Evolutionary conservation across 2,113 vertebrate species (phyloP).

Genomic region (Anhinga rufa): DNA sequence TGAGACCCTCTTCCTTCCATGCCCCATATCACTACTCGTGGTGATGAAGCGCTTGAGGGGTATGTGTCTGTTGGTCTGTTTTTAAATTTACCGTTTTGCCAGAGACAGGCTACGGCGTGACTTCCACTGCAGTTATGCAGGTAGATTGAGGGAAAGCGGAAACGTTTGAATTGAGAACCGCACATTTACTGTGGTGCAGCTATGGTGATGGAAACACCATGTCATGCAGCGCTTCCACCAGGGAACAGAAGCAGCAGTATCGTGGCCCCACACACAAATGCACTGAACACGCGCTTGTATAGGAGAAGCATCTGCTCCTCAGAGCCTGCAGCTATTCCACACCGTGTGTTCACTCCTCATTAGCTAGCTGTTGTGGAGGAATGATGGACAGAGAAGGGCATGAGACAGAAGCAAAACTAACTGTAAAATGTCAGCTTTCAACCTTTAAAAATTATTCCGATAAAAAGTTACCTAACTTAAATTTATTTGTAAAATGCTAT

Average conservation of each 20-base stretch:
- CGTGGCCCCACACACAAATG: neutral
- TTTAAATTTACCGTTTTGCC: neutral
- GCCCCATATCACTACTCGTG: neutral
- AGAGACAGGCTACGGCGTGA: neutral
- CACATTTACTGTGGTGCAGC: neutral
- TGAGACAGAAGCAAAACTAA: neutral
- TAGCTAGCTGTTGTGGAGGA: neutral
- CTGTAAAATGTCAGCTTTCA: neutral
- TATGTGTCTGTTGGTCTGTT: neutral
- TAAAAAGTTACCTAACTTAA: neutral
- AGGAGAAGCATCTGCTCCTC: neutral
- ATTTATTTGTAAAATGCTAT: slow-evolving; percentile 63
- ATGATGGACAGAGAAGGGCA: neutral
- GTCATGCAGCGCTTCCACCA: neutral
- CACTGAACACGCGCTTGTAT: rapidly evolving
- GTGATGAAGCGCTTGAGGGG: neutral
- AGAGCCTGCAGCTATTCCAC: neutral
- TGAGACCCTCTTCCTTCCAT: neutral
- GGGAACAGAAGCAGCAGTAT: neutral
- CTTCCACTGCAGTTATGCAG: neutral
- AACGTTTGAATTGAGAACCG: neutral
- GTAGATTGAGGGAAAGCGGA: neutral
- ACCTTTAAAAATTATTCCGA: neutral
- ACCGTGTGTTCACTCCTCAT: neutral
- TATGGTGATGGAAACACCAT: neutral